Percentiles rank a stretch among this genome's conserved stretches.
Evolutionary conservation across 2,888 invertebrate genomes (phyloP).

Genomic region (Clostera curtula): DNA sequence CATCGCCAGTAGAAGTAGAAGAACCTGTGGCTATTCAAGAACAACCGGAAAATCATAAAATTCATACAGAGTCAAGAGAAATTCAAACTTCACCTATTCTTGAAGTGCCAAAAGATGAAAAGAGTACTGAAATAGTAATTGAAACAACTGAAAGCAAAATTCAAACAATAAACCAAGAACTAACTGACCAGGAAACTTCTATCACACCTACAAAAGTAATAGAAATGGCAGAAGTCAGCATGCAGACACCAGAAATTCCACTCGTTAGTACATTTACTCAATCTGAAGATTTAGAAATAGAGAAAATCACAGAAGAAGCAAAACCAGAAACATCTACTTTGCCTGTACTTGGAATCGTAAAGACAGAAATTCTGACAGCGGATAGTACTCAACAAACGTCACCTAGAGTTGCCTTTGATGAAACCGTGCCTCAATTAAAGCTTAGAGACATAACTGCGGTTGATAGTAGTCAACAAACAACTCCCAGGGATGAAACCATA

Average conservation of each 20-base stretch:
- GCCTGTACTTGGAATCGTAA: slow-evolving; percentile 15
- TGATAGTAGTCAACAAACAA: slow-evolving; percentile 43
- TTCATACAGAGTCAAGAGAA: slow-evolving; percentile 62
- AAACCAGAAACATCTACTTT: slow-evolving; percentile 17
- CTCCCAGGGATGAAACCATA: slow-evolving; percentile 25
- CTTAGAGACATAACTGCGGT: slow-evolving; percentile 25
- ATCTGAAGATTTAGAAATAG: slow-evolving; percentile 47
- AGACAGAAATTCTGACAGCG: slow-evolving; percentile 25
- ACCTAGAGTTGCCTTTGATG: slow-evolving; percentile 25
- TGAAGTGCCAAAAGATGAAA: slow-evolving; percentile 43
- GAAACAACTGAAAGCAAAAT: slow-evolving; percentile 57
- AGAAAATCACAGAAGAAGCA: slow-evolving; percentile 11
- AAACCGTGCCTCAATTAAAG: slow-evolving; percentile 20
- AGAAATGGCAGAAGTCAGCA: slow-evolving; percentile 44
- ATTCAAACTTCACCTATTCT: slow-evolving; percentile 73
- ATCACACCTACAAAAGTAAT: slow-evolving; percentile 48
- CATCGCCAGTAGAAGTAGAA: slow-evolving; percentile 45
- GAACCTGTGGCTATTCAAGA: slow-evolving; percentile 24
- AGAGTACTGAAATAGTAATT: slow-evolving; percentile 50
- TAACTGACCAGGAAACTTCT: slow-evolving; percentile 51
- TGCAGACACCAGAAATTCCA: slow-evolving; percentile 54
- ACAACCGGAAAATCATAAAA: slow-evolving; percentile 41
- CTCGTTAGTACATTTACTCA: slow-evolving; percentile 57
- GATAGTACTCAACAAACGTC: slow-evolving; percentile 41
- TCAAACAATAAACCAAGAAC: slow-evolving; percentile 48